Evolutionary conservation across 2,113 vertebrate species (phyloP), one percentile per base, ranked within the genome.

Genomic region (Syngnathoides biaculeatus): DNA sequence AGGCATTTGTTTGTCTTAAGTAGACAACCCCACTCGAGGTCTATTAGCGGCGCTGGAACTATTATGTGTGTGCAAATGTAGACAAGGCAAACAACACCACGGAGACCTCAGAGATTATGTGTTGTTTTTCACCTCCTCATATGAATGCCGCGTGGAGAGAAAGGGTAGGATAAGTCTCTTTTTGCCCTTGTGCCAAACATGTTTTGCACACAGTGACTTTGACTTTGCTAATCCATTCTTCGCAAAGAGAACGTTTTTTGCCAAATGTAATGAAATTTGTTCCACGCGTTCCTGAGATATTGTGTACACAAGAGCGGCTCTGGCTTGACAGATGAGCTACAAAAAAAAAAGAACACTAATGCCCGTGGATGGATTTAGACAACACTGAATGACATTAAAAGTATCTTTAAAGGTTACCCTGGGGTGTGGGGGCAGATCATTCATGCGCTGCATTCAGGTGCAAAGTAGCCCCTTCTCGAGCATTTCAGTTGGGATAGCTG

Each of bases 211-310:
- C 39, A 43, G 22, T 62, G 60, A 62, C 60, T 62, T 62, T 62
- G 60, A 62, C 60, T 15, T 62, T 43, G 60, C 60, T 62, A 45
- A 62, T 43, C 60, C 22, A 42, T 62, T 62, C 60, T 62, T 62
- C 60, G 39, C 22, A 3, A 43, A 62, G 2, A 45, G 60, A 40
- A 62, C 22, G 22, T 42, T 62, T 62, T 62, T 22, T 62, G 60
- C 60, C 60, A 62, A 14, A 26, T 45, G n/a, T 43, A 62, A 62
- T 62, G 22, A 62, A 62, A 62, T 43, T 45, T 40, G 22, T 14
- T 43, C 1, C 58, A 61, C 58, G 38, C 38, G 20, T 40, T 40
- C 20, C 20, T 42, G 17, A 61, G 38, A 61, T 61, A 61, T 61
- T 61, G 58, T 61, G 14, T 40, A 43, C 40, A 42, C 60, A 43